Percentiles rank a stretch among this genome's conserved stretches.
Evolutionary conservation across 2,797 vertebrate genomes (phyloP).

Genomic region (Premnoplex brunnescens): DNA sequence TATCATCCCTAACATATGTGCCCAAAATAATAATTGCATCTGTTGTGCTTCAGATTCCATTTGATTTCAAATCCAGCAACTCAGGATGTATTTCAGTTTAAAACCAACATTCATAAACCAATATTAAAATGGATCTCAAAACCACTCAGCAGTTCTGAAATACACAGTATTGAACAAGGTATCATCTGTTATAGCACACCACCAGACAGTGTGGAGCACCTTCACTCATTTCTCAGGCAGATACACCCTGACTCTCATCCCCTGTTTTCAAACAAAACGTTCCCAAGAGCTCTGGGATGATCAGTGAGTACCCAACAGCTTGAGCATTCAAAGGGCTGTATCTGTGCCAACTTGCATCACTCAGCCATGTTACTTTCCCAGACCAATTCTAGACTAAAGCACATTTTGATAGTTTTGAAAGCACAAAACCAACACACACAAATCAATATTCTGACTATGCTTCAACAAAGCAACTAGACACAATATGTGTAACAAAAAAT

Average conservation of each 20-base stretch:
- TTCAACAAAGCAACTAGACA: background rate
- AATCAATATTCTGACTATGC: background rate
- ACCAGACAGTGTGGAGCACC: background rate
- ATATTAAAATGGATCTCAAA: background rate
- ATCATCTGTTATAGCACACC: background rate
- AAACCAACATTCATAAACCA: background rate
- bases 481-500: background rate
- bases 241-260: background rate
- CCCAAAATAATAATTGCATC: background rate
- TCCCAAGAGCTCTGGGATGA: background rate
- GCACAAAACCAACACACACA: background rate
- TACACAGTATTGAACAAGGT: background rate
- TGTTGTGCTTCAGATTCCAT: background rate
- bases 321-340: background rate
- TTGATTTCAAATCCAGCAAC: background rate
- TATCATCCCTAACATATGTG: background rate
- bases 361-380: background rate
- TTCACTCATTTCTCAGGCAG: background rate
- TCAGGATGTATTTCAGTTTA: background rate
- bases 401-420: background rate
- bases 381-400: background rate
- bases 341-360: background rate
- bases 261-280: background rate
- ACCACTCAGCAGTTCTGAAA: background rate
- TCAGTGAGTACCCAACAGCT: background rate